Conservation (phyloP, 2,113 vertebrate species). For the Perca fluviatilis region DNA sequence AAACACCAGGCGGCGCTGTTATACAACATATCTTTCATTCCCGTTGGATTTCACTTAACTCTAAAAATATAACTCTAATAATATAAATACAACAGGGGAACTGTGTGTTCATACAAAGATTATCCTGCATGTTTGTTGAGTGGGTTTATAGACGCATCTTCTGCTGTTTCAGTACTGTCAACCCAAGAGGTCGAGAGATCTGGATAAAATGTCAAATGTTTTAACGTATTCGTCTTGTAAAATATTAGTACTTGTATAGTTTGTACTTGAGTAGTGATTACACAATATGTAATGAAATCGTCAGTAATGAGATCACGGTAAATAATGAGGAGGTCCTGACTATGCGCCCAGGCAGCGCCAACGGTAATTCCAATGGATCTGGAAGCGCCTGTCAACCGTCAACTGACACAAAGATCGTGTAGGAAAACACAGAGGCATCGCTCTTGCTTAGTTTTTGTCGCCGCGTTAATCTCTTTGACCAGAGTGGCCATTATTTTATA, state of each 20-base stretch:
- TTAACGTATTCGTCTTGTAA: background rate
- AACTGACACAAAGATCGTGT: conserved; percentile 57
- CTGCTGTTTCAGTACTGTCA: background rate
- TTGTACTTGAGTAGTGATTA: background rate
- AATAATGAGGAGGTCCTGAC: background rate
- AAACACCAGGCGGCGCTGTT: conserved; percentile 56
- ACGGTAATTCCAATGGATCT: conserved; percentile 45
- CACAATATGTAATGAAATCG: background rate
- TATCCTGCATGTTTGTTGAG: conserved; percentile 6
- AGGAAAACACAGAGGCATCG: background rate
- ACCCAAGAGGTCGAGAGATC: rapidly evolving
- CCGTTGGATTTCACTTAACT: conserved; percentile 18
- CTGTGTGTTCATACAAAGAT: conserved; percentile 33
- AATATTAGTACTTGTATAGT: rapidly evolving
- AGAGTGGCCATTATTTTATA: background rate
- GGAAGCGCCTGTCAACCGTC: conserved; percentile 72
- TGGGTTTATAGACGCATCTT: background rate
- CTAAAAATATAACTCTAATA: background rate
- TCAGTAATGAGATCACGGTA: background rate
- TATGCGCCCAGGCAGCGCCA: conserved; percentile 3
- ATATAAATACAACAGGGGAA: conserved; percentile 18
- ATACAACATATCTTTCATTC: background rate
- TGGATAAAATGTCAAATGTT: background rate
- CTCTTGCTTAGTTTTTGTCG: background rate
- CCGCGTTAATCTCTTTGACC: background rate